phyloP scores from a whole-genome alignment of 2,888 invertebrate genomes.

The Drosophila hawaiiensis region DNA sequence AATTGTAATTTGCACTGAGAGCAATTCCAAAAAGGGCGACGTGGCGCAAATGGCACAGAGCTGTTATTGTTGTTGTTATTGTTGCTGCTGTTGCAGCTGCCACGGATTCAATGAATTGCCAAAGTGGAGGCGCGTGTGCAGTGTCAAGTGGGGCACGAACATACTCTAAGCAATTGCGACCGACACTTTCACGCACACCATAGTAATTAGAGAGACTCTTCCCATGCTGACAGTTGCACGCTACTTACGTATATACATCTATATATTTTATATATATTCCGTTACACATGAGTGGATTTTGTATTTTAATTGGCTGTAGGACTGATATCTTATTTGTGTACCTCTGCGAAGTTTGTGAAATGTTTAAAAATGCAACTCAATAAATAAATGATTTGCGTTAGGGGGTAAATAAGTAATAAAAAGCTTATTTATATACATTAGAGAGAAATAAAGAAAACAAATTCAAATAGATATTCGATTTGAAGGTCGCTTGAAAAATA shows the following conservation, averaged over 20 bases:
- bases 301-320: neutral
- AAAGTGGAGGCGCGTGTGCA: constrained; percentile 47
- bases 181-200: constrained; percentile 16
- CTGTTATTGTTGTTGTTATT: constrained; percentile 14
- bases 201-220: constrained; percentile 17
- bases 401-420: neutral
- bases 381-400: neutral
- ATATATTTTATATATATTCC: neutral
- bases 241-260: neutral
- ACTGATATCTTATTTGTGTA: neutral
- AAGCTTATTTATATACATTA: neutral
- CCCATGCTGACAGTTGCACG: neutral
- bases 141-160: constrained; percentile 41
- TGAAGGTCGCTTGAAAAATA: neutral
- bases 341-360: neutral
- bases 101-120: constrained; percentile 45
- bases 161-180: constrained; percentile 49
- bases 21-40: constrained; percentile 31
- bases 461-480: neutral
- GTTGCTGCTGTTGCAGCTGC: constrained; percentile 9
- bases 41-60: constrained; percentile 45
- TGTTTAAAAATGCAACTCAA: neutral
- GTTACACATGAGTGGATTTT: neutral
- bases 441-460: neutral
- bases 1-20: constrained; percentile 42